Percentiles rank a stretch among this genome's conserved stretches.
These are phyloP conservation scores for Polydrusus tereticollis DNA, from an alignment of 2,888 invertebrate genomes.

Conservation along the genomic window DNA sequence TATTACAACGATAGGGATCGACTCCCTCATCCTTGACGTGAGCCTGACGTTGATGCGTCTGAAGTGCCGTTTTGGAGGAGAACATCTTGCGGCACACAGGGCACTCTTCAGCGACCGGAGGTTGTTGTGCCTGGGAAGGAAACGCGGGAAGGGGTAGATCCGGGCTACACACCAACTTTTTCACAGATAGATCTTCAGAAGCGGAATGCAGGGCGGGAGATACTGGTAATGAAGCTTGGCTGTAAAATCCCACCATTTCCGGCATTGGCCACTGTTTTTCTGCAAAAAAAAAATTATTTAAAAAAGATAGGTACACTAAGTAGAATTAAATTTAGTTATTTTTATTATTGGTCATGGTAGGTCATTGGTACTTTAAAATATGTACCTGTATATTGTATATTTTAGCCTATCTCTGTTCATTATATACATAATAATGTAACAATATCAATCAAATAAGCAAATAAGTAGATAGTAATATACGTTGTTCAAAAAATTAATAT, in stretches of 20 bases:
- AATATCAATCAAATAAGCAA: too few species aligned
- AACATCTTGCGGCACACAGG: conserved; percentile 66
- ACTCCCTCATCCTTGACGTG: conserved; percentile 60
- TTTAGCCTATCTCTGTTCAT: too few species aligned
- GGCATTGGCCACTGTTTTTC: conserved; percentile 67
- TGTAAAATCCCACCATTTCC: conserved; percentile 71
- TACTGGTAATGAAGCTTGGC: conserved; percentile 65
- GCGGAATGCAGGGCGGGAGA: conserved; percentile 63
- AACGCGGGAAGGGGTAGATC: conserved; percentile 69
- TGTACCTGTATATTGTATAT: too few species aligned
- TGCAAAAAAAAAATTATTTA: conserved; percentile 64
- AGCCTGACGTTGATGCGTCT: conserved; percentile 61
- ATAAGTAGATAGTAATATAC: too few species aligned
- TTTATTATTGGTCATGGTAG: background rate
- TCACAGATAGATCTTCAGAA: conserved; percentile 61
- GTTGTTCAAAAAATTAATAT: too few species aligned
- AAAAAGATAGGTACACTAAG: background rate
- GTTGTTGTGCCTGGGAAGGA: conserved; percentile 41
- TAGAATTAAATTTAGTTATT: conserved; percentile 42
- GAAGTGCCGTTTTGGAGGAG: conserved; percentile 62
- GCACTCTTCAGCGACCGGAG: conserved; percentile 62
- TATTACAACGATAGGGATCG: conserved; percentile 88
- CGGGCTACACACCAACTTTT: conserved; percentile 73
- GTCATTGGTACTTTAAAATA: background rate
- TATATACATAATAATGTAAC: too few species aligned